These are phyloP conservation scores for Hystrix brachyura DNA, from an alignment of 2,113 vertebrate genomes.

Conservation along the genomic window DNA sequence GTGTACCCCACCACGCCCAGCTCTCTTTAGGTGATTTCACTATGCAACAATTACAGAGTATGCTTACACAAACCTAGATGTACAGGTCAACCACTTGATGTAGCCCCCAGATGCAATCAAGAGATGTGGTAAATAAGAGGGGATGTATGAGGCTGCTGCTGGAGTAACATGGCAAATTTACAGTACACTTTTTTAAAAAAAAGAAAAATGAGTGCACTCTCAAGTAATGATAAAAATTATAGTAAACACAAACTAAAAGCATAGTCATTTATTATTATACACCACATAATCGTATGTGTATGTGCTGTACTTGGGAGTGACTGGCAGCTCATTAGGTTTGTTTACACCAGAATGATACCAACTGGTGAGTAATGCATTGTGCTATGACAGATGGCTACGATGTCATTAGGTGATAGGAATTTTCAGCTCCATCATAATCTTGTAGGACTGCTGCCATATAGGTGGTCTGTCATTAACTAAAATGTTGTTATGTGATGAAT, in stretches of 20 bases:
- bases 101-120: not conserved
- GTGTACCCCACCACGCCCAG: too few relatives aligned
- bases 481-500: not conserved
- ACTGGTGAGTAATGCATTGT: not conserved
- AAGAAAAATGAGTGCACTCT: not conserved
- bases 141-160: not conserved
- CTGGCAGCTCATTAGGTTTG: not conserved
- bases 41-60: not conserved
- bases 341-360: not conserved
- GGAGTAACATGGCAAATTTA: not conserved
- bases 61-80: not conserved
- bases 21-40: not conserved
- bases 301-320: not conserved
- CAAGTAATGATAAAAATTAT: not conserved
- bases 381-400: not conserved
- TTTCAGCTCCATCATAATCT: not conserved
- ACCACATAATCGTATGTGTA: not conserved
- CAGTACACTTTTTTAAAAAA: not conserved
- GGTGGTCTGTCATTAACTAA: not conserved
- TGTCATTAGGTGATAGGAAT: not conserved
- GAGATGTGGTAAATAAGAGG: not conserved
- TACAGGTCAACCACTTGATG: not conserved
- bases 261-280: not conserved
- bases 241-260: not conserved
- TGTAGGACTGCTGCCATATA: not conserved